phyloP scores from a whole-genome alignment of 2,797 vertebrate genomes.

The Pogoniulus pusillus region DNA sequence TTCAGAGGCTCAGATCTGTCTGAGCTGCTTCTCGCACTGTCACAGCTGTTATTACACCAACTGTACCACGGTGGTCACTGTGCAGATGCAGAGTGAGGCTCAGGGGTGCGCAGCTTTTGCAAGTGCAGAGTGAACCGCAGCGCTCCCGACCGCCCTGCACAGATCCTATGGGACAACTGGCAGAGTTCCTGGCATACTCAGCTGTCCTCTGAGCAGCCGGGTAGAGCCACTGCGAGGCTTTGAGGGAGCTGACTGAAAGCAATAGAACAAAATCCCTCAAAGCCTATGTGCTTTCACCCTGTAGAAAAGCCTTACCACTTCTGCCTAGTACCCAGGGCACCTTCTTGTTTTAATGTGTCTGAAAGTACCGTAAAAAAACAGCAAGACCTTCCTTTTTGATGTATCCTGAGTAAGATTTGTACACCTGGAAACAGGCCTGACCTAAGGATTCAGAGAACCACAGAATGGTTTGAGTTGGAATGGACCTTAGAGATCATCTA shows the following conservation, averaged over 20 bases:
- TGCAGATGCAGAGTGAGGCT: not conserved
- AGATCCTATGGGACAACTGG: constrained; percentile 53
- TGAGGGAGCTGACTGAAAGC: not conserved
- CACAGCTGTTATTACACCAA: constrained; percentile 43
- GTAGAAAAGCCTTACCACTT: accelerated
- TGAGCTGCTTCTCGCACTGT: not conserved
- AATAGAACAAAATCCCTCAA: not conserved
- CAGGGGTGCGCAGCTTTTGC: not conserved
- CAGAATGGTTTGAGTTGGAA: too few relatives aligned
- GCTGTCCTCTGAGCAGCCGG: constrained; percentile 66
- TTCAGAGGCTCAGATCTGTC: not conserved
- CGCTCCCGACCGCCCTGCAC: accelerated
- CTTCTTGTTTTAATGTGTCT: not conserved
- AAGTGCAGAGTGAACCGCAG: not conserved
- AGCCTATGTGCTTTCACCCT: not conserved
- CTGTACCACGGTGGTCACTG: not conserved
- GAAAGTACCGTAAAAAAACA: not conserved
- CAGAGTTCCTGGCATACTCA: constrained; percentile 20
- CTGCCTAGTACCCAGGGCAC: not conserved
- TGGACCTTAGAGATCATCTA: too few relatives aligned
- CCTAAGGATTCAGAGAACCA: not conserved
- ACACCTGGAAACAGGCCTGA: not conserved
- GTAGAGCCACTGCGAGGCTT: not conserved
- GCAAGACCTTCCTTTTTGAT: not conserved
- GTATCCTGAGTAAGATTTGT: not conserved